Base-by-base conservation (phyloP, 2,888 invertebrate species). In the Cheilosia vulpina region DNA sequence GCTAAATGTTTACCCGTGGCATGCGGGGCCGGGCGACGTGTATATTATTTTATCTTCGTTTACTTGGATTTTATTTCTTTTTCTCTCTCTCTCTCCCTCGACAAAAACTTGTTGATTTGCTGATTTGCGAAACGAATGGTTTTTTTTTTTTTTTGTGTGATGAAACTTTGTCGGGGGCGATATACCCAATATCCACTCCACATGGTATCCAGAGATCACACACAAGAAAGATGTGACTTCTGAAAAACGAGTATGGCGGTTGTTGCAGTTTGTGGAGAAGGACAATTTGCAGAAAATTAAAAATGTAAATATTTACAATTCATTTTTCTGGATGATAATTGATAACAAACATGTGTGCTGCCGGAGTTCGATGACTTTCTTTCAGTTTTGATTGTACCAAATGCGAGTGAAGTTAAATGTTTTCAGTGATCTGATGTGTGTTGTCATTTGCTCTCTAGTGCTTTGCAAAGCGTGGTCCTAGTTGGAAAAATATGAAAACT, bases 1-100 rank as follows among this genome's bases (percentile, higher is more conserved):
- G 80, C 53, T 65, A 71, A 84, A 80, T 84, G 80, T 80, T 84
- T 84, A 84, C 80, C 65, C 80, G 75, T 80, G 63, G 73, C 73
- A 75, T 76, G 84, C 73, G 79, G 52, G 73, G 69, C 79, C 73
- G 73, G 53, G 69, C 65, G 73, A 65, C 63, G 53, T 62, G 52
- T 52, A 52, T 52, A 52, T 52, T 52, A 52, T 52, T 52, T 52
- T 21, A 13, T 52, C 47, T 47, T 47, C 47, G 19, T 47, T 17
- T 47, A 19, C 47, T 52, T 52, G 57, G 31, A 1, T 55, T n/a
- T 31, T 17, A 27, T 53, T 53, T 53, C 13, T 15, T 27, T 53
- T 27, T 31, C 27, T 55, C 9, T 31, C 7, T 53, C 7, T 19
- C 5, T 50, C 17, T 50, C 21, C 4, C 9, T 13, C 24, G 13